Base-by-base conservation (phyloP, 2,888 invertebrate genomes). In the Papilio gigon region DNA sequence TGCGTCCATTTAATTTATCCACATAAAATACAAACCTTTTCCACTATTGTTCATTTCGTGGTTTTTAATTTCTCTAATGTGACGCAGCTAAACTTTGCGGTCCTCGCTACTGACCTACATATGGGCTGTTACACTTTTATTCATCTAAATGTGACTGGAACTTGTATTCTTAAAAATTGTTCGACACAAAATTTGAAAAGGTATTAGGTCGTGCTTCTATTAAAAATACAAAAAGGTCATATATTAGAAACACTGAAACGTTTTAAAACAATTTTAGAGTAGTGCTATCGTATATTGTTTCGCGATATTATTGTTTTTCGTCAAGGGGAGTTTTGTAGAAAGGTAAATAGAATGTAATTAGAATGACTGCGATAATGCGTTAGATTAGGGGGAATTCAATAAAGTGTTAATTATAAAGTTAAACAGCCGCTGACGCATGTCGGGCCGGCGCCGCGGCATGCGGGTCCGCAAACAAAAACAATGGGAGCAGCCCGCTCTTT, bases 1-100 rank as follows among this genome's bases (percentile, higher is more conserved):
- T 85, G 82, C 86, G 84, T 85, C 85, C 86, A 88, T 89, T 88
- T 87, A 86, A 89, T 88, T 86, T 83, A 82, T 83, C 74, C 74
- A 73, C 74, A 74, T 73, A 74, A 74, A 76, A 76, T 73, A 75
- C 73, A 73, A 75, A 77, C 83, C 78, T 84, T 80, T 83, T 74
- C 71, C 74, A 77, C 74, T 76, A 76, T 76, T 81, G 78, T 80
- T 79, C 76, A 77, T 79, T 76, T 74, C 71, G 73, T 60, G 66
- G 74, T 75, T 72, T 76, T 73, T 78, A 79, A 81, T 82, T 80
- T 80, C 75, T 73, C 65, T 78, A 77, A 78, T 79, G 78, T 73
- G 70, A 72, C 74, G 70, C 67, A 65, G 67, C 67, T 67, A 33
- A 56, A 58, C 65, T 53, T 61, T 11, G 22, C 44, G 27, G 30